Evolutionary conservation across 2,797 vertebrate genomes (phyloP), one percentile per base, ranked within the genome.

Genomic region (Myiotriccus ornatus): DNA sequence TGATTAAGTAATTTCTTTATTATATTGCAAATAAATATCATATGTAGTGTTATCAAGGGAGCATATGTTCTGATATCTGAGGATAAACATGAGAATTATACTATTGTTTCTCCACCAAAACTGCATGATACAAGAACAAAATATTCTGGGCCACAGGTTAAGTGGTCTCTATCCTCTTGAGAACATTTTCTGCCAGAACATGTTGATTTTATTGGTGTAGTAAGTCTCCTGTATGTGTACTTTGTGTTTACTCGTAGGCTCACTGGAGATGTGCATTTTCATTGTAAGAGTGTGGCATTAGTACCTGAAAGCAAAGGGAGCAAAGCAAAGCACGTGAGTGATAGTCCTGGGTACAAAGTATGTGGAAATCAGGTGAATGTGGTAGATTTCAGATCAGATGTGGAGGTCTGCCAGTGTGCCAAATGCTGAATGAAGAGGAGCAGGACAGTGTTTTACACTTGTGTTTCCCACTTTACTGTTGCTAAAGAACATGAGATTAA

Each of bases 291-390:
- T 9, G 24, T 35, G 60, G 6, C 22, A 12, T 77, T 77, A 41
- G 13, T 64, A 22, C 37, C 46, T 25, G 37, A 83, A 74, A 80
- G 47, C 34, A 37, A 59, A 88, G 34, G 39, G 19, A 67, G 9
- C 7, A 5, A 2, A 52, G 28, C 46, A 37, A 28, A 67, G 52
- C n/a, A 44, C 43, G 21, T 0, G 0, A 69, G 21, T 28, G n/a
- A 30, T 69, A 28, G 17, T 35, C 60, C 0, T 0, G 37, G 34
- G 16, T n/a, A 28, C 20, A 30, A 43, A 28, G 27, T 21, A 14
- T 37, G 24, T 46, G 35, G 43, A 80, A 92, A 39, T 69, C 2
- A 22, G 34, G 20, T 73, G 47, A 47, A 74, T 1, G 1, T n/a
- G 34, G 12, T 78, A 55, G 50, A 21, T 82, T 75, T 89, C 50